Evolutionary conservation across 2,797 vertebrate genomes (phyloP).

Genomic region (Bryconaethiops microstoma): DNA sequence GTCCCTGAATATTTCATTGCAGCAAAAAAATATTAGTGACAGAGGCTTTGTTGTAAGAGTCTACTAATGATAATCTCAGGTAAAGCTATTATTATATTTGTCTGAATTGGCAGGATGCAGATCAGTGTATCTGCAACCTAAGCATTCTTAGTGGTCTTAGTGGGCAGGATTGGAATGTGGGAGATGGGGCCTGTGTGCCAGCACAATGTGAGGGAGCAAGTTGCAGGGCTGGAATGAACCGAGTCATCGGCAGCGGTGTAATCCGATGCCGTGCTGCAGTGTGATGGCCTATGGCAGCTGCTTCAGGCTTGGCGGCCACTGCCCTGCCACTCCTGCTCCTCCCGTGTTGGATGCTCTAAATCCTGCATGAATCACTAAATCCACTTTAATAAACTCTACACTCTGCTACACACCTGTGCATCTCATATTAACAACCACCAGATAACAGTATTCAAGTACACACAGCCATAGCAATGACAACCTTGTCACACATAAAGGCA

Average conservation of each 20-base stretch:
- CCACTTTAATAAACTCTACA: slow-evolving; percentile 10
- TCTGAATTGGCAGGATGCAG: not conserved
- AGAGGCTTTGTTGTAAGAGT: too few species aligned
- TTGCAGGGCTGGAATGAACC: slow-evolving; percentile 75
- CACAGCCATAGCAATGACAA: not conserved
- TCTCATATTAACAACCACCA: not conserved
- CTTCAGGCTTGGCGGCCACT: slow-evolving; percentile 49
- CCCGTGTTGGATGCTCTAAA: slow-evolving; percentile 4
- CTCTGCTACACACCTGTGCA: slow-evolving; percentile 4
- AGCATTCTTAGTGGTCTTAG: not conserved
- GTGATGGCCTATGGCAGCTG: slow-evolving; percentile 84
- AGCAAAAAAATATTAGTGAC: too few species aligned
- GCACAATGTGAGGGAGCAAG: slow-evolving; percentile 36
- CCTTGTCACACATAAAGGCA: not conserved
- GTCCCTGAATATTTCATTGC: too few species aligned
- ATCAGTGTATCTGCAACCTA: not conserved
- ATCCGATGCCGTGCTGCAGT: slow-evolving; percentile 75
- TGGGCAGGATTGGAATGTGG: slow-evolving; percentile 3
- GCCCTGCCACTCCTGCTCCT: slow-evolving; percentile 24
- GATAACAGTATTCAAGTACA: not conserved
- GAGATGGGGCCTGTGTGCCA: slow-evolving; percentile 25
- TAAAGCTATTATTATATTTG: not conserved
- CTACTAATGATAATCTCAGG: too few species aligned
- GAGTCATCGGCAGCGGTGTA: slow-evolving; percentile 83
- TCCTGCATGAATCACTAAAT: slow-evolving; percentile 39